phyloP scores from a whole-genome alignment of 2,113 vertebrate species.

The Jacana jacana region DNA sequence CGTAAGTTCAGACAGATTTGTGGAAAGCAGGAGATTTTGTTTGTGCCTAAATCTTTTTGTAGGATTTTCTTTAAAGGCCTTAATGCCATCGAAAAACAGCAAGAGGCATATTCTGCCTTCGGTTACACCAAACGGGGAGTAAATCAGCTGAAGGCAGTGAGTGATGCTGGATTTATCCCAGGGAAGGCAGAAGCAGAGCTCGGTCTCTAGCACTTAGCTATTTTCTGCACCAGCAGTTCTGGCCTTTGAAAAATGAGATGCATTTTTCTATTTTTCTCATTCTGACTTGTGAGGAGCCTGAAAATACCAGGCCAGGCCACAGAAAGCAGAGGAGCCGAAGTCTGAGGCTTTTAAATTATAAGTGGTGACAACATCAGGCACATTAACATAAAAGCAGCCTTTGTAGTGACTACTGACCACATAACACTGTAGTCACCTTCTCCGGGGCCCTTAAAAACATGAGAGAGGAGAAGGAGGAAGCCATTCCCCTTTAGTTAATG shows the following conservation, averaged over 20 bases:
- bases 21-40: conserved; percentile 17
- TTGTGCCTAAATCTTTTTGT: conserved; percentile 47
- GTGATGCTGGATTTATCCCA: conserved; percentile 22
- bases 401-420: neutral
- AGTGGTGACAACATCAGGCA: neutral
- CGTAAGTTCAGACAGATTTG: conserved; percentile 25
- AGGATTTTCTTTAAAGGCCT: conserved; percentile 60
- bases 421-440: neutral
- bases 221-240: conserved; percentile 74
- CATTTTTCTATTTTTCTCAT: conserved; percentile 26
- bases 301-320: neutral
- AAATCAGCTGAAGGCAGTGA: neutral
- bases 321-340: conserved; percentile 15
- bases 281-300: conserved; percentile 41
- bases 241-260: conserved; percentile 65
- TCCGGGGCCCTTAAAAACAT: neutral
- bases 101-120: conserved; percentile 2
- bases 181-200: neutral
- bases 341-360: neutral
- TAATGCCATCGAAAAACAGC: conserved; percentile 57
- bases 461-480: neutral
- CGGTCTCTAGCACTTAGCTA: conserved; percentile 65
- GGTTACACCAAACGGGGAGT: neutral
- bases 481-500: neutral
- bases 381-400: neutral